Conservation (phyloP, 2,113 vertebrate genomes). For the Cynoglossus semilaevis region DNA sequence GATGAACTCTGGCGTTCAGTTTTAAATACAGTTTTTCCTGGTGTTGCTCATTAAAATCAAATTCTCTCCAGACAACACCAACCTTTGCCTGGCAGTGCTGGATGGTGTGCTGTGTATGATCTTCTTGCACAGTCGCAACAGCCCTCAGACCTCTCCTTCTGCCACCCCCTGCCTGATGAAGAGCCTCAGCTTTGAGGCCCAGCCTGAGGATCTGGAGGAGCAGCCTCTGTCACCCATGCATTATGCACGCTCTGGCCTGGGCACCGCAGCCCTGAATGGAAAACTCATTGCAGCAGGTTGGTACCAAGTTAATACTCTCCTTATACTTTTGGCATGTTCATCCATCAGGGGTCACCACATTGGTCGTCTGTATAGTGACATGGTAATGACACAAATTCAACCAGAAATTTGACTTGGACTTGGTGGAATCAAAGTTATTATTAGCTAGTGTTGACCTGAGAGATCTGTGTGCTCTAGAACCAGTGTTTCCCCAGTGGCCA, state of each 20-base stretch:
- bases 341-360: too few species aligned
- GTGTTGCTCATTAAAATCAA: neutral
- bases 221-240: slow-evolving; percentile 94
- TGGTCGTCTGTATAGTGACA: too few species aligned
- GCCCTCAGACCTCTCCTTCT: slow-evolving; percentile 91
- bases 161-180: slow-evolving; percentile 92
- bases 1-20: too few species aligned
- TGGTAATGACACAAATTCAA: too few species aligned
- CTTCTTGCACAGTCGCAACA: slow-evolving; percentile 93
- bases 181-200: slow-evolving; percentile 93
- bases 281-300: slow-evolving; percentile 91
- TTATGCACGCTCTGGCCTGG: slow-evolving; percentile 92
- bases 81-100: slow-evolving; percentile 95
- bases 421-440: too few species aligned
- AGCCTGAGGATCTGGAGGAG: slow-evolving; percentile 81
- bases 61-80: slow-evolving; percentile 82
- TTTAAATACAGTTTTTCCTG: too few species aligned
- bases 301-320: neutral
- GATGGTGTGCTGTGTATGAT: slow-evolving; percentile 92
- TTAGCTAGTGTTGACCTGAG: too few species aligned
- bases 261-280: slow-evolving; percentile 85
- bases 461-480: too few species aligned
- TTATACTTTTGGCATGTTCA: neutral
- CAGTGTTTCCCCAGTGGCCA: too few species aligned
- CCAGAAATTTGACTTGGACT: too few species aligned